phyloP scores from a whole-genome alignment of 2,113 vertebrate species.

The Clupea harengus region DNA sequence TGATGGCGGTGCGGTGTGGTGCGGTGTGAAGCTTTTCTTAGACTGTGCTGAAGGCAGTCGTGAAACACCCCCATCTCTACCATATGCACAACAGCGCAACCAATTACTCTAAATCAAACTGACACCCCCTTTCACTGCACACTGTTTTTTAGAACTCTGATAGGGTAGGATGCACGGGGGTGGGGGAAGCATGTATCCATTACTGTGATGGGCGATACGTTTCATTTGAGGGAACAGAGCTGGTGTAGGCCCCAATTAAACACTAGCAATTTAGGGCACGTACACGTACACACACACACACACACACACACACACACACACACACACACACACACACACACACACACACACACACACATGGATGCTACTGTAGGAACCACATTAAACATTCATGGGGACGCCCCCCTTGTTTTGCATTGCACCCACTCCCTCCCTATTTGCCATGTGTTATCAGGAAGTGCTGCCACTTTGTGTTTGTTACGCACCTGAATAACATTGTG shows the following conservation, averaged over 20 bases:
- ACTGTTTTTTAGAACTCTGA: not conserved
- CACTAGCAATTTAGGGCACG: not conserved
- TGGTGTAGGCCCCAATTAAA: not conserved
- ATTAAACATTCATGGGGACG: not conserved
- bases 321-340: not conserved
- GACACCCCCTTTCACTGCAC: not conserved
- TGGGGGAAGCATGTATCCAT: not conserved
- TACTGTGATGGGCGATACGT: not conserved
- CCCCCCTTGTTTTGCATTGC: too few species aligned
- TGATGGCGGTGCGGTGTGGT: not conserved
- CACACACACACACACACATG: not conserved
- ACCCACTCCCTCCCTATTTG: not conserved
- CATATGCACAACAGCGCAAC: not conserved
- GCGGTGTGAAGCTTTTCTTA: not conserved
- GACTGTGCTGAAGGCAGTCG: not conserved
- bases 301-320: not conserved
- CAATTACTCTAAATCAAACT: constrained; percentile 1
- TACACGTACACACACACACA: not conserved
- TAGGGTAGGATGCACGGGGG: not conserved
- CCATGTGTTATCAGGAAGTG: not conserved
- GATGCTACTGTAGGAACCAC: too few species aligned
- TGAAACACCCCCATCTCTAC: not conserved
- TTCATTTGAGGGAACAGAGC: not conserved
- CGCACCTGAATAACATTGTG: not conserved
- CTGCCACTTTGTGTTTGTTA: not conserved